A percentile compares a stretch with the other conserved stretches of the same genome.
phyloP scores from a whole-genome alignment of 2,888 invertebrate species.

The Brachylomia viminalis region DNA sequence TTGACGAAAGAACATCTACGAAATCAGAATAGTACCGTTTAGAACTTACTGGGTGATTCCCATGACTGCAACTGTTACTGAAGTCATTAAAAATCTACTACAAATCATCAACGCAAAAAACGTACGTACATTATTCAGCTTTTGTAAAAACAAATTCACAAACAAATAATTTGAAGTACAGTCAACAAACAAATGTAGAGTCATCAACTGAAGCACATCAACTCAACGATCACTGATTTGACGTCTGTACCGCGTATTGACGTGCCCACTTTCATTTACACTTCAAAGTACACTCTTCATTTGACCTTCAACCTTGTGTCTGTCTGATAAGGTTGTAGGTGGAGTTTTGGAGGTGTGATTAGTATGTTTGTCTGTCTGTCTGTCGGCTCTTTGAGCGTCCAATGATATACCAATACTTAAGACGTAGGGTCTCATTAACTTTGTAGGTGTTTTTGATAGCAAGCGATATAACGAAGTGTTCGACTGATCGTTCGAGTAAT shows the following conservation, averaged over 20 bases:
- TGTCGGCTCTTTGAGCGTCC: conserved; percentile 68
- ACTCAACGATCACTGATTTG: conserved; percentile 67
- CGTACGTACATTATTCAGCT: not conserved
- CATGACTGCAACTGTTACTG: not conserved
- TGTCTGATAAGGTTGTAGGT: conserved; percentile 12
- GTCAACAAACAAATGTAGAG: conserved; percentile 64
- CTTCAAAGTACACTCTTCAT: not conserved
- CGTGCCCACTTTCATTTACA: conserved; percentile 39
- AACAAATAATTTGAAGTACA: conserved; percentile 54
- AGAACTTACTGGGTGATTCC: too few relatives aligned
- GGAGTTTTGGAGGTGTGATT: not conserved
- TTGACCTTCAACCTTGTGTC: conserved; percentile 32
- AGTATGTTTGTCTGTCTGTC: conserved; percentile 51
- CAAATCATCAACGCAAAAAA: conserved; percentile 8
- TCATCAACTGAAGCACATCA: conserved; percentile 66
- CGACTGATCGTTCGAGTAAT: conserved; percentile 48
- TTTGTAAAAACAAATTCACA: conserved; percentile 39
- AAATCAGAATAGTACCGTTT: not conserved
- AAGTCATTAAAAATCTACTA: not conserved
- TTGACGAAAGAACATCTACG: too few relatives aligned
- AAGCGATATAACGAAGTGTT: conserved; percentile 58
- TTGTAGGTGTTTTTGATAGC: conserved; percentile 67
- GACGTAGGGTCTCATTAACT: conserved; percentile 71
- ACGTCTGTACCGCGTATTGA: conserved; percentile 65
- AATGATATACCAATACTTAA: conserved; percentile 72